These are phyloP conservation scores for Macrosteles quadrilineatus DNA, from an alignment of 1,140 invertebrate species.

Conservation along the genomic window DNA sequence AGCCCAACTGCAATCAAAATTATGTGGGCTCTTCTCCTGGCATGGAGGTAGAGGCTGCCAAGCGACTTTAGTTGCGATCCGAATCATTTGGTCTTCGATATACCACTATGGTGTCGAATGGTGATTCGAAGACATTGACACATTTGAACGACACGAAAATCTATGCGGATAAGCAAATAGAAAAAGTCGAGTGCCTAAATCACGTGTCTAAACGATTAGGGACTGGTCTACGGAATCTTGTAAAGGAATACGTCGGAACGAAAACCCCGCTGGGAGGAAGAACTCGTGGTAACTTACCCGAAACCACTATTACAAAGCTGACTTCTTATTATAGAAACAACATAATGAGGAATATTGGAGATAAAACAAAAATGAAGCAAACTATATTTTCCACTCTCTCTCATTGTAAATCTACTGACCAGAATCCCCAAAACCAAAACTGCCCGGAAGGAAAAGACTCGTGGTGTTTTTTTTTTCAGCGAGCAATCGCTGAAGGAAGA, in stretches of 20 bases:
- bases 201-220: neutral
- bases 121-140: conserved; percentile 28
- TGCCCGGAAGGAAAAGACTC: neutral
- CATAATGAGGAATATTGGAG: neutral
- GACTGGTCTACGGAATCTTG: neutral
- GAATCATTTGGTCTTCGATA: conserved; percentile 30
- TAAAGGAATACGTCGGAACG: neutral
- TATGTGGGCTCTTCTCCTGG: conserved; percentile 25
- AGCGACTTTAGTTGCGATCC: conserved; percentile 25
- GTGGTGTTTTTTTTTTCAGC: neutral
- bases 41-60: conserved; percentile 29
- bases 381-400: neutral
- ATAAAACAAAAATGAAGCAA: neutral
- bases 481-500: neutral
- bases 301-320: neutral
- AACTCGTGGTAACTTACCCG: neutral
- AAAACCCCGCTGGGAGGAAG: neutral
- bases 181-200: neutral
- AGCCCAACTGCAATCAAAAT: conserved; percentile 20
- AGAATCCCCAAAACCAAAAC: neutral
- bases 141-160: conserved; percentile 2
- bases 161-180: neutral
- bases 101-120: conserved; percentile 23
- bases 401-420: neutral
- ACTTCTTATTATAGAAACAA: conserved; percentile 2